phyloP scores from a whole-genome alignment of 2,797 vertebrate species.

The Scolopax rusticola region DNA sequence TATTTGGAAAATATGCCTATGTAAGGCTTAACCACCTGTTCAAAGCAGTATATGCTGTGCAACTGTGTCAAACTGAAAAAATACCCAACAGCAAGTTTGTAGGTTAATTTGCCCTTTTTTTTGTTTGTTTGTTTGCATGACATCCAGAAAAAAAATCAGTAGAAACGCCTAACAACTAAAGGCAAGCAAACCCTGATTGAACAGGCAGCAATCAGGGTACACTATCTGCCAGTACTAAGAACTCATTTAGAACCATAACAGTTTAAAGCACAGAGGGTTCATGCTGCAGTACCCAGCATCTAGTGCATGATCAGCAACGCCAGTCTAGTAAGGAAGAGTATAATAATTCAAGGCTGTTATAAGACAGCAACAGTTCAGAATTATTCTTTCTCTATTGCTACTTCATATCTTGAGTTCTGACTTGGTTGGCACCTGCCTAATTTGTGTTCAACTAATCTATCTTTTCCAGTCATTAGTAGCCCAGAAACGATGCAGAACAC shows the following conservation, averaged over 20 bases:
- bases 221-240: not conserved
- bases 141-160: not conserved
- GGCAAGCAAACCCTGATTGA: not conserved
- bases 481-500: not conserved
- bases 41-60: fast-evolving
- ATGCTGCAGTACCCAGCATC: not conserved
- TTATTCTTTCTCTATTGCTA: not conserved
- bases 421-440: not conserved
- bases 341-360: not conserved
- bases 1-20: not conserved
- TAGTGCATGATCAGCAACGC: not conserved
- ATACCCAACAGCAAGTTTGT: not conserved
- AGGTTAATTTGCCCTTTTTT: not conserved
- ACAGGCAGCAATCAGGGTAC: not conserved
- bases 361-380: not conserved
- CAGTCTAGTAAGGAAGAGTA: not conserved
- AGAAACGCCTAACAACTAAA: not conserved
- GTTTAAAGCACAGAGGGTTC: not conserved
- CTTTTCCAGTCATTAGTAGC: not conserved
- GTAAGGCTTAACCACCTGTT: not conserved
- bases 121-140: not conserved
- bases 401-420: not conserved
- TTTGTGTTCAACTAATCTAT: not conserved
- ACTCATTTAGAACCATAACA: not conserved
- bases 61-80: not conserved